Evolutionary conservation across 2,797 vertebrate genomes (phyloP).

Genomic region (Xiphophorus birchmanni): DNA sequence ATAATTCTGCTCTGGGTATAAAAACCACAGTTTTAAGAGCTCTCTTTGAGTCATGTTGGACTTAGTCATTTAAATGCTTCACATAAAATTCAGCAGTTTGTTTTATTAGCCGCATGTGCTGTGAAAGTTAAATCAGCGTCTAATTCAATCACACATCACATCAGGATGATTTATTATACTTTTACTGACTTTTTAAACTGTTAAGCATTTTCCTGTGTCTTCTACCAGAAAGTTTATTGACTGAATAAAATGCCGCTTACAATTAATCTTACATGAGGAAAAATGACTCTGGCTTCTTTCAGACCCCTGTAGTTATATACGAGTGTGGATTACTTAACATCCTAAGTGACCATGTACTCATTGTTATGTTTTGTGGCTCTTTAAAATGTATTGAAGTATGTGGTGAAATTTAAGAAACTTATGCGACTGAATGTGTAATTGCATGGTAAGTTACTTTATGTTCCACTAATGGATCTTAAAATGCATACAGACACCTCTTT

Average conservation of each 20-base stretch:
- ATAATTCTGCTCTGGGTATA: conserved; percentile 33
- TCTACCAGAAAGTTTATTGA: conserved; percentile 43
- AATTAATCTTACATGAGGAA: conserved; percentile 30
- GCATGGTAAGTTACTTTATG: neutral
- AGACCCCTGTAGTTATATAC: conserved; percentile 22
- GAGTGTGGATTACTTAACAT: conserved; percentile 7
- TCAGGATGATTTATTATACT: conserved; percentile 48
- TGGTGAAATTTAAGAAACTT: conserved; percentile 1
- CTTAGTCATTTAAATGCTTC: conserved; percentile 64
- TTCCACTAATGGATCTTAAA: neutral
- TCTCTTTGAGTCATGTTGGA: conserved; percentile 56
- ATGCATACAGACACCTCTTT: neutral
- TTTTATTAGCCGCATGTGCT: conserved; percentile 74
- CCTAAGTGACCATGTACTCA: neutral
- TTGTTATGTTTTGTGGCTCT: conserved; percentile 6
- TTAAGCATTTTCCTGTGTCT: conserved; percentile 42
- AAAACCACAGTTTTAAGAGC: conserved; percentile 62
- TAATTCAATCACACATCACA: conserved; percentile 61
- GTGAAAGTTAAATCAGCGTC: conserved; percentile 71
- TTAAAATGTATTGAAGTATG: neutral
- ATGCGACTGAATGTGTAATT: neutral
- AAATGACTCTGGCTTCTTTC: conserved; percentile 15
- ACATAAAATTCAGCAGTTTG: conserved; percentile 64
- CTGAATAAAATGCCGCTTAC: conserved; percentile 56
- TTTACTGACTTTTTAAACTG: conserved; percentile 49